Conservation (phyloP, 1,140 invertebrate genomes). For the Tetranychus urticae region DNA sequence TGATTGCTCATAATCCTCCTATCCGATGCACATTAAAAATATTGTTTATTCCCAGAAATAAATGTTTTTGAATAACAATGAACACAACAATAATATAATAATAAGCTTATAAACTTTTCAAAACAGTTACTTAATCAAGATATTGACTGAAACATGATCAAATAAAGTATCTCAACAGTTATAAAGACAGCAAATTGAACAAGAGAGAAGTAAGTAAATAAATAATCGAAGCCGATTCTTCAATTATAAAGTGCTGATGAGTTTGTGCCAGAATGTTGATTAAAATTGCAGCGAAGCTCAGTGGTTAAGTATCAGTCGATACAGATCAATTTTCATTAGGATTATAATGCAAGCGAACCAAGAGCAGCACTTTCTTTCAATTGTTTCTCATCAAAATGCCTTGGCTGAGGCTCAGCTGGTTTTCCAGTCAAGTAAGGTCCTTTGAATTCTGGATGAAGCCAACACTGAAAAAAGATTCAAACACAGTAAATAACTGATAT, state of each 20-base stretch:
- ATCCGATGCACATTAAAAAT: constrained; percentile 15
- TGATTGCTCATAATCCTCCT: constrained; percentile 14
- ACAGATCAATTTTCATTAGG: too few relatives aligned
- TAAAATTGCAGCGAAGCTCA: too few relatives aligned
- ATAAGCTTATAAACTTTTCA: too few relatives aligned
- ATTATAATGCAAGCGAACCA: background rate
- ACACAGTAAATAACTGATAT: background rate
- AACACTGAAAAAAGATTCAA: constrained; percentile 25
- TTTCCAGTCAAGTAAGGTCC: constrained; percentile 35
- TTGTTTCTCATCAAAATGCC: background rate
- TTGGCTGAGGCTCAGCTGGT: background rate
- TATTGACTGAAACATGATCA: too few relatives aligned
- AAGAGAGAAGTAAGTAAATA: too few relatives aligned
- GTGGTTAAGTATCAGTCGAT: too few relatives aligned
- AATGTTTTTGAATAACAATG: background rate
- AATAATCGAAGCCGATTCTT: too few relatives aligned
- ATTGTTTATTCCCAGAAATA: background rate
- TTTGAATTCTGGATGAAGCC: constrained; percentile 59
- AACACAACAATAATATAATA: too few relatives aligned
- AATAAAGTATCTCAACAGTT: too few relatives aligned
- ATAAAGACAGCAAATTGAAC: too few relatives aligned
- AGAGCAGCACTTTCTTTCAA: background rate
- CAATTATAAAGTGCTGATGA: too few relatives aligned
- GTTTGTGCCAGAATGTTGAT: constrained; percentile 1
- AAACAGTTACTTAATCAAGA: too few relatives aligned